phyloP scores from a whole-genome alignment of 2,797 vertebrate species.

The Spinibarbus caldwelli region DNA sequence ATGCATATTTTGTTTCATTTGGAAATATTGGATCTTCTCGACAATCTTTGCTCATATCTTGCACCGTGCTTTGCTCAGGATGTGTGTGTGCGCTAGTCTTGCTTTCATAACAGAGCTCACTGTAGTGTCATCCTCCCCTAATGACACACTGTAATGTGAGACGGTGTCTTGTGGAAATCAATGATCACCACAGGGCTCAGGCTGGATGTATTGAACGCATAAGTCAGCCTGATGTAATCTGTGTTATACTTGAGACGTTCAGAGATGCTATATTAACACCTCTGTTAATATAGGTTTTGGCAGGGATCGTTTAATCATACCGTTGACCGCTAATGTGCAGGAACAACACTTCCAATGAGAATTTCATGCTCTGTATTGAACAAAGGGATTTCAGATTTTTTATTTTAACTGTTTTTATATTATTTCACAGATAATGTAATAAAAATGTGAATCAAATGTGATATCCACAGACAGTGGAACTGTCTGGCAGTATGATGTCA shows the following conservation, averaged over 20 bases:
- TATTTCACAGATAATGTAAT: constrained; percentile 24
- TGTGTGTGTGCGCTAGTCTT: background rate
- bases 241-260: constrained; percentile 9
- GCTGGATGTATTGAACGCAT: constrained; percentile 41
- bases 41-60: constrained; percentile 5
- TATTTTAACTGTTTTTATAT: background rate
- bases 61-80: background rate
- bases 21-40: background rate
- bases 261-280: too few species aligned
- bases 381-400: background rate
- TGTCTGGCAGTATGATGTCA: background rate
- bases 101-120: constrained; percentile 13
- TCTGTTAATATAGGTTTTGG: constrained; percentile 33
- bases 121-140: background rate
- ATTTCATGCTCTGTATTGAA: constrained; percentile 9
- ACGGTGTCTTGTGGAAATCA: constrained; percentile 35
- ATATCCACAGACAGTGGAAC: background rate
- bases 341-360: constrained; percentile 38
- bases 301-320: constrained; percentile 21
- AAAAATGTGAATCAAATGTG: background rate
- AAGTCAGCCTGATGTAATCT: constrained; percentile 35
- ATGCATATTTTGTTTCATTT: constrained; percentile 14
- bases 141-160: constrained; percentile 35
- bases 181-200: constrained; percentile 40
- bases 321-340: constrained; percentile 21